Conservation (phyloP, 2,888 invertebrate genomes). For the Muschampia plurimacula region DNA sequence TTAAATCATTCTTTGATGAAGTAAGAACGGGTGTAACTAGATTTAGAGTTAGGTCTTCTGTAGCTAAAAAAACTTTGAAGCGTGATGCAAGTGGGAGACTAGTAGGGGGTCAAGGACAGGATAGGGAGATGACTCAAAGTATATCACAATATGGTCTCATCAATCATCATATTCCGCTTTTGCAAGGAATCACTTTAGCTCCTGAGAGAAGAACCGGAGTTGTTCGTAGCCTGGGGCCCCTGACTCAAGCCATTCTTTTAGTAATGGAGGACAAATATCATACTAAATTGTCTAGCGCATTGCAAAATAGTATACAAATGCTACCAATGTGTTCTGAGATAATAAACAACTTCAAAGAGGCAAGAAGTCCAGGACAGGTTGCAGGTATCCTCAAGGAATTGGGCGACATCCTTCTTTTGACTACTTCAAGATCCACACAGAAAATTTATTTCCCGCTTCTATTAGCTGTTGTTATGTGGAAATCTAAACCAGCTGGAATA, state of each 20-base stretch:
- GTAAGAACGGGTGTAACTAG: constrained; percentile 45
- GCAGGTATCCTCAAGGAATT: constrained; percentile 49
- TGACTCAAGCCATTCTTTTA: constrained; percentile 44
- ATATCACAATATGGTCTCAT: constrained; percentile 41
- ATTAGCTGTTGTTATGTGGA: neutral
- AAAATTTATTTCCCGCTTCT: neutral
- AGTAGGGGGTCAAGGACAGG: neutral
- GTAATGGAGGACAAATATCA: constrained; percentile 46
- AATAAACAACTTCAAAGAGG: constrained; percentile 42
- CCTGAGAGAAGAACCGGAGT: constrained; percentile 46
- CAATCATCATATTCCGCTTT: constrained; percentile 41
- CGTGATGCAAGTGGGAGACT: constrained; percentile 13
- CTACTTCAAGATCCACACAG: constrained; percentile 46
- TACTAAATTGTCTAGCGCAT: constrained; percentile 41
- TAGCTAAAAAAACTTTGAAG: constrained; percentile 38
- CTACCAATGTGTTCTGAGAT: constrained; percentile 48
- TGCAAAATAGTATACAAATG: constrained; percentile 48
- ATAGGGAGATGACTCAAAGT: constrained; percentile 40
- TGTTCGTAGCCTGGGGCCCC: constrained; percentile 42
- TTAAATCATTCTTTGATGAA: constrained; percentile 44
- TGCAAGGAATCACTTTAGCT: constrained; percentile 42
- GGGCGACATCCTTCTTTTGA: constrained; percentile 47
- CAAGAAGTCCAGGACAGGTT: constrained; percentile 44
- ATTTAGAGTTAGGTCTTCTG: constrained; percentile 39
- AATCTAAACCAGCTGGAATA: neutral